Conservation (phyloP, 1,140 invertebrate genomes). For the Drosophila tani region DNA sequence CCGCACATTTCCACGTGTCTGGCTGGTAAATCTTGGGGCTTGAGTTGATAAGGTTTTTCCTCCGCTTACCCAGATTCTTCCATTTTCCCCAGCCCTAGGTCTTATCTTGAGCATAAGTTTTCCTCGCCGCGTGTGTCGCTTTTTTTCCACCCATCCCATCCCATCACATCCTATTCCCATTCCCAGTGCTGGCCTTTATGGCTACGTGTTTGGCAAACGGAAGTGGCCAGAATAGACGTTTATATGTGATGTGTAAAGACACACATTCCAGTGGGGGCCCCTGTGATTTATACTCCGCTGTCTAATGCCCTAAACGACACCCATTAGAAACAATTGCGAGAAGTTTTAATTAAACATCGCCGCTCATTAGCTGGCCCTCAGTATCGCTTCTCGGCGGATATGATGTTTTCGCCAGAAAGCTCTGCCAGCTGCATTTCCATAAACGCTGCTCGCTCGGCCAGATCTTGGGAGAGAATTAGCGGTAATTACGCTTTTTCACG, state of each 20-base stretch:
- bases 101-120: conserved; percentile 74
- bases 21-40: conserved; percentile 71
- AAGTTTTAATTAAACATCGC: conserved; percentile 80
- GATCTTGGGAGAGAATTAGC: conserved; percentile 49
- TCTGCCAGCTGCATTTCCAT: conserved; percentile 55
- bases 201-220: conserved; percentile 82
- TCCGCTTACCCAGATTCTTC: background rate
- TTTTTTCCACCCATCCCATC: background rate
- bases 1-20: conserved; percentile 78
- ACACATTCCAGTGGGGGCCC: conserved; percentile 35
- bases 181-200: conserved; percentile 61
- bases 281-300: conserved; percentile 77
- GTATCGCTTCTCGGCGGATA: conserved; percentile 12
- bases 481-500: conserved; percentile 75
- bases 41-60: conserved; percentile 61
- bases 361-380: conserved; percentile 51
- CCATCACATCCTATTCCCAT: background rate
- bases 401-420: conserved; percentile 1
- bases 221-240: conserved; percentile 70
- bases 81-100: background rate
- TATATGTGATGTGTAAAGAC: conserved; percentile 35
- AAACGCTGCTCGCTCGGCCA: conserved; percentile 50
- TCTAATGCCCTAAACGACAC: conserved; percentile 78
- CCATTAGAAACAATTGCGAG: conserved; percentile 82
- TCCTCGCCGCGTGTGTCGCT: conserved; percentile 42